Evolutionary conservation across 2,888 invertebrate genomes (phyloP).

Genomic region (Blastobasis lacticolella): DNA sequence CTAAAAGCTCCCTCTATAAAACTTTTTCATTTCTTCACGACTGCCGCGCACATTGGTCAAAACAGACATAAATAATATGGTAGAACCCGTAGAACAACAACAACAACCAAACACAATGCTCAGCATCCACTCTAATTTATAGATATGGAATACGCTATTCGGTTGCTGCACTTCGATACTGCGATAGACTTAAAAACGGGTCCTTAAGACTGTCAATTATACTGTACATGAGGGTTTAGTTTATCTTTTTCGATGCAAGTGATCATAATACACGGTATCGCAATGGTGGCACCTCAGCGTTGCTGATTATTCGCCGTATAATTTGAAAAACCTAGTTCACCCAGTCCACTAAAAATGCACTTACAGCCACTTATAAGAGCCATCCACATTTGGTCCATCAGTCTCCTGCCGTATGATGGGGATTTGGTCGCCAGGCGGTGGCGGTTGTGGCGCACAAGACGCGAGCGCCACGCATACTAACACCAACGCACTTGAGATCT

Average conservation of each 20-base stretch:
- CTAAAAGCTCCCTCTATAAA: too few species aligned
- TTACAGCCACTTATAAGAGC: slow-evolving; percentile 77
- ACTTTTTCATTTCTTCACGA: too few species aligned
- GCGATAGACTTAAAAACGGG: background rate
- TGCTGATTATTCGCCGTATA: background rate
- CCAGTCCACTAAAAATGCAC: slow-evolving; percentile 15
- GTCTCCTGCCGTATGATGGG: slow-evolving; percentile 76
- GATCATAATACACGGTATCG: background rate
- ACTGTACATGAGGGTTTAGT: too few species aligned
- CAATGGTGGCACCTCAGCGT: background rate
- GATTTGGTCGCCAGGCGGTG: slow-evolving; percentile 58
- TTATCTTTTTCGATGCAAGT: background rate
- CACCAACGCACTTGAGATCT: slow-evolving; percentile 31
- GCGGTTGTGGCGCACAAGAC: slow-evolving; percentile 16
- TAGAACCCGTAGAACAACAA: too few species aligned
- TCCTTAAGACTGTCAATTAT: too few species aligned
- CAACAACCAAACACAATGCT: too few species aligned
- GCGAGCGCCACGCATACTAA: slow-evolving; percentile 21
- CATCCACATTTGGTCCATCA: slow-evolving; percentile 77
- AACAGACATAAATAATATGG: too few species aligned
- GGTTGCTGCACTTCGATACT: too few species aligned
- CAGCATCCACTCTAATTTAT: too few species aligned
- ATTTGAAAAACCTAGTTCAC: background rate
- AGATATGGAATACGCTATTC: too few species aligned
- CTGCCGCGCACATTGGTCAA: too few species aligned